A percentile compares a stretch with the other conserved stretches of the same genome.
Evolutionary conservation across 2,888 invertebrate genomes (phyloP).

Genomic region (Dicyrtomina minuta): DNA sequence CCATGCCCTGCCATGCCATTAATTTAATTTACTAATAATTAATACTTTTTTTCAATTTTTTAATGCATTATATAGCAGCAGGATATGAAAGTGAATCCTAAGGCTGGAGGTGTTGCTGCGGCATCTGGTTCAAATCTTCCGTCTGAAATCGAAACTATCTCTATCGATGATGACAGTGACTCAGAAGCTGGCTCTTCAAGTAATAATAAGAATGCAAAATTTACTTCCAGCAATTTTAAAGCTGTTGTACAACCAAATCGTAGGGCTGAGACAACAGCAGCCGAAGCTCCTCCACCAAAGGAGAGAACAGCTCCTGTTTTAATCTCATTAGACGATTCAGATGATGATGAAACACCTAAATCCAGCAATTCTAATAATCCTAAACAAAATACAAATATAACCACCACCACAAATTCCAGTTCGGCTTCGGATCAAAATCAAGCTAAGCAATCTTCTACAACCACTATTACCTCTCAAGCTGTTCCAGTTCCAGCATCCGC

Average conservation of each 20-base stretch:
- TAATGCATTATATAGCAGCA: background rate
- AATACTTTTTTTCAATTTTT: background rate
- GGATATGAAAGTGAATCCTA: background rate
- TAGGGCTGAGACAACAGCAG: background rate
- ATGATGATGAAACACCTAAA: slow-evolving; percentile 3
- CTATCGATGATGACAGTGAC: slow-evolving; percentile 20
- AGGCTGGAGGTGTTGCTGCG: slow-evolving; percentile 1
- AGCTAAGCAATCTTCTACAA: no score
- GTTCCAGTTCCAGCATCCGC: no score
- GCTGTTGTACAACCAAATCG: background rate
- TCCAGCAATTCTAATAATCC: background rate
- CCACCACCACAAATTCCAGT: no score
- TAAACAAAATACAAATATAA: no score
- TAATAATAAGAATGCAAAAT: background rate
- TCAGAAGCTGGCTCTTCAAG: background rate
- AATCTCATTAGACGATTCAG: slow-evolving; percentile 4
- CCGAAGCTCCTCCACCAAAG: background rate
- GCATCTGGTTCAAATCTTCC: no score
- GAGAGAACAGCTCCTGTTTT: background rate
- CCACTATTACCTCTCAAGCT: no score
- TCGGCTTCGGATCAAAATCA: no score
- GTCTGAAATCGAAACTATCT: background rate
- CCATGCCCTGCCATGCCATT: background rate
- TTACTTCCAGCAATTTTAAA: no score
- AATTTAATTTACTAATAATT: background rate